Evolutionary conservation across 2,888 invertebrate genomes (phyloP), one percentile per base, ranked within the genome.

Genomic region (Anticlea derivata): DNA sequence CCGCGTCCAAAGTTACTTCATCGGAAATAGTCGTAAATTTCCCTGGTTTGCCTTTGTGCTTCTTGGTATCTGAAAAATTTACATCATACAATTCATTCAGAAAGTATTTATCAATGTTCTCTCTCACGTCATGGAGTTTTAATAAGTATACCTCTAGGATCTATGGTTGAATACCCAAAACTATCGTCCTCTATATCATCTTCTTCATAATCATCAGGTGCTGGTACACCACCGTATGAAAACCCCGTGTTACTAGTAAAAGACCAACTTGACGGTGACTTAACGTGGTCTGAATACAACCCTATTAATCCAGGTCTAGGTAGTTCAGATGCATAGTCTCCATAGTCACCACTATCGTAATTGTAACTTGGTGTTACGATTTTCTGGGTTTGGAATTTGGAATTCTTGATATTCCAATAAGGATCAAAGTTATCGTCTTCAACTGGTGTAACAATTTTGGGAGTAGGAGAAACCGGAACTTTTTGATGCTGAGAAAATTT

Each of bases 391-490:
- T 69, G 68, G 11, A 75, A 68, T 46, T 80, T 79, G 2, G 65
- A 52, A 55, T 75, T 82, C 68, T 86, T 89, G 6, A 89, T 75
- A 64, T 90, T 90, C 77, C 78, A 84, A 55, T 89, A 90, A 1
- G 89, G 89, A 59, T 90, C 89, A 24, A 70, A 66, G 20, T 85
- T 80, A 11, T 82, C 71, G 33, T 78, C 77, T 17, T 56, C 58
- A 11, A 6, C 12, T 8, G 73, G 63, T 24, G 75, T 75, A 1
- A 76, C 74, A 37, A 83, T 76, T 58, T 57, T 70, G 38, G 64
- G 58, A 22, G 65, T 57, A 10, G 66, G 50, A 7, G 61, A 38
- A 7, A 52, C 56, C 24, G 64, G 75, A n/a, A 53, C 10, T 55
- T 68, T 74, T 11, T 57, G 55, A 17, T 49, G 55, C 38, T 72